These are phyloP conservation scores for Papilio dardanus DNA, from an alignment of 1,140 invertebrate species.

Conservation along the genomic window DNA sequence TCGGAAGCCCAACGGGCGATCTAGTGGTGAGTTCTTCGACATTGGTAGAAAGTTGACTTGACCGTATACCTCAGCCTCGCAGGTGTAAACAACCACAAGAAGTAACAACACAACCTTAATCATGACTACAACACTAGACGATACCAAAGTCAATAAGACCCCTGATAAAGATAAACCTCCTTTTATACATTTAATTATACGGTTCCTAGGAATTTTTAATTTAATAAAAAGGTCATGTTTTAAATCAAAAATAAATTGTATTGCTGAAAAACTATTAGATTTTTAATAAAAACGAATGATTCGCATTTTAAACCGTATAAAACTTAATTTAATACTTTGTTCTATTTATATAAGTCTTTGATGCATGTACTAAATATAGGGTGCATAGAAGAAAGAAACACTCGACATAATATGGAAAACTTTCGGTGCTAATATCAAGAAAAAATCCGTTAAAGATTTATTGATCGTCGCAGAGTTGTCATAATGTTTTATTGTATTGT, in stretches of 20 bases:
- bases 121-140: not conserved
- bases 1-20: slow-evolving; percentile 4
- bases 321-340: not conserved
- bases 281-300: not conserved
- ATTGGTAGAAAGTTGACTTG: slow-evolving; percentile 10
- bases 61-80: not conserved
- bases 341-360: not conserved
- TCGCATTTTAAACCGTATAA: not conserved
- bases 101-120: not conserved
- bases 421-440: too few relatives aligned
- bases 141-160: not conserved
- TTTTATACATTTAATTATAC: slow-evolving; percentile 17
- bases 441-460: too few relatives aligned
- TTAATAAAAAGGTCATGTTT: not conserved
- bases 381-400: too few relatives aligned
- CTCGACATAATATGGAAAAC: too few relatives aligned
- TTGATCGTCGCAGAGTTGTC: too few relatives aligned
- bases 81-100: not conserved
- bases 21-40: not conserved
- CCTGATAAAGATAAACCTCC: not conserved
- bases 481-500: too few relatives aligned
- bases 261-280: not conserved
- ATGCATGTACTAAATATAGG: not conserved
- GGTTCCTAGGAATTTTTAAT: not conserved
- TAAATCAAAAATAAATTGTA: not conserved